Base-by-base conservation (phyloP, 2,113 vertebrate genomes). In the Sylvilagus bachmani region DNA sequence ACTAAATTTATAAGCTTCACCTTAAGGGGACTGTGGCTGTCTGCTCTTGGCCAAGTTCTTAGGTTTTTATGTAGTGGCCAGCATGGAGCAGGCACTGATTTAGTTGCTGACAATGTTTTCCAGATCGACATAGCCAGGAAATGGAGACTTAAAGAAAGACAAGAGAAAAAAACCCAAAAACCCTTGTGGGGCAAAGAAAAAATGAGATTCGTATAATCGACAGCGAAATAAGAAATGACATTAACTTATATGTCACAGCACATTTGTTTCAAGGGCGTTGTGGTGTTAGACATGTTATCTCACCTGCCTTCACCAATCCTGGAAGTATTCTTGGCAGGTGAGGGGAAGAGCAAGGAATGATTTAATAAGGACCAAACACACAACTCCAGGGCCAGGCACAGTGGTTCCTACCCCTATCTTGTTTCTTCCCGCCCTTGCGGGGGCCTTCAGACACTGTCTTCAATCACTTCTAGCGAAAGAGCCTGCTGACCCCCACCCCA, bases 211-310 rank as follows among this genome's bases (percentile, higher is more conserved):
- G 51, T 58, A 78, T 88, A 95, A 86, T 87, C 95, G 82, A 83
- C 64, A 85, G 58, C 61, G 78, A 90, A 87, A 73, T 55, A 79
- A 84, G 66, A 88, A 93, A 82, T 84, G 94, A 89, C 91, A 61
- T 67, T 93, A 93, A 96, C 93, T 91, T 89, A 75, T 86, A n/a
- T 75, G 67, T 81, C 75, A 83, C 33, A 67, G 6, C 33, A 90
- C 88, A 78, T 79, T 92, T 90, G 53, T 96, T 92, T 73, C 82
- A 89, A 84, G 88, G 25, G 66, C 78, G 82, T 75, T 81, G 61
- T 67, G 22, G 69, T 44, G 33, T 58, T 78, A 75, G 81, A 86
- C 27, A 78, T 58, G 51, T 53, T 61, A 78, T 36, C 51, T 92
- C 62, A 25, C 81, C 86, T 90, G n/a, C 82, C 94, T 88, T 93